These are phyloP conservation scores for Trichechus manatus DNA, from an alignment of 2,113 vertebrate species.

Conservation along the genomic window DNA sequence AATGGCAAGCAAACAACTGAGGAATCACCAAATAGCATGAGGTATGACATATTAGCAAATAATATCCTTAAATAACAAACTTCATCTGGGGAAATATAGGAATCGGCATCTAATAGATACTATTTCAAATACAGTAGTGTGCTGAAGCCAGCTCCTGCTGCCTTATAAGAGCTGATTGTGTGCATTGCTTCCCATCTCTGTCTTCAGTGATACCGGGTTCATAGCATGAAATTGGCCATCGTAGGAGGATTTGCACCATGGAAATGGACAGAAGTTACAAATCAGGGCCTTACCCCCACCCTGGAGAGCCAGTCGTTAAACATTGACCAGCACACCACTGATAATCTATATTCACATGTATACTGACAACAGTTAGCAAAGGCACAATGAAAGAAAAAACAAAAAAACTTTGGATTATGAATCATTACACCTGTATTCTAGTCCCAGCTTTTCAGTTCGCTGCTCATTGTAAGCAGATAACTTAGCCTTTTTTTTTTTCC, in stretches of 20 bases:
- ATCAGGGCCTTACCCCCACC: fast-evolving
- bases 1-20: slow-evolving; percentile 87
- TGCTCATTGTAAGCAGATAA: background rate
- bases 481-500: background rate
- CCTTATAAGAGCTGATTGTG: background rate
- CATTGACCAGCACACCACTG: background rate
- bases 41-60: slow-evolving; percentile 85
- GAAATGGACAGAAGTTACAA: background rate
- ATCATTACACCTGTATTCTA: background rate
- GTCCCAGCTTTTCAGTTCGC: background rate
- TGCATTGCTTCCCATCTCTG: background rate
- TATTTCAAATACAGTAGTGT: background rate
- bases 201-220: background rate
- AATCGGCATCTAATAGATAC: too few relatives aligned
- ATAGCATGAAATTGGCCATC: background rate
- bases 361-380: background rate
- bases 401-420: background rate
- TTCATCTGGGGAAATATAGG: background rate
- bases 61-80: background rate
- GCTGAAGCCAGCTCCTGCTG: background rate
- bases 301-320: background rate
- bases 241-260: background rate
- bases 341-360: background rate
- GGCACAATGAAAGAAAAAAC: background rate
- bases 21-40: slow-evolving; percentile 89